Percentiles rank a stretch among this genome's conserved stretches.
Evolutionary conservation across 2,113 vertebrate species (phyloP).

Genomic region (Seriola aureovittata): DNA sequence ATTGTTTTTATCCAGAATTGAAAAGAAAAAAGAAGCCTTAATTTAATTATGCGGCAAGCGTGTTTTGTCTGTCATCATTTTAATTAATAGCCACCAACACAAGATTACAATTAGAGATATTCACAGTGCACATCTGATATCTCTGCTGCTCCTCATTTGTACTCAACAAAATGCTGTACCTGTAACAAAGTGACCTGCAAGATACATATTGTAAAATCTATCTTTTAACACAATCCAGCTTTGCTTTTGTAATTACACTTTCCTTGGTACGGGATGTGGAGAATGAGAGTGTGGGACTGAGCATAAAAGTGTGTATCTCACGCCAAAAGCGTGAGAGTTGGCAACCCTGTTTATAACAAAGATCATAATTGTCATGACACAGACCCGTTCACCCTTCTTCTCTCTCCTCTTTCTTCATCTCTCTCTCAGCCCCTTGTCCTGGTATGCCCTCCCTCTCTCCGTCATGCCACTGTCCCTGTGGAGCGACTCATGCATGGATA

Average conservation of each 20-base stretch:
- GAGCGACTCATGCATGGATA: conserved; percentile 75
- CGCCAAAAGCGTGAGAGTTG: conserved; percentile 58
- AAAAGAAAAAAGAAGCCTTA: background rate
- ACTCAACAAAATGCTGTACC: background rate
- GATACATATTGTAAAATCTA: background rate
- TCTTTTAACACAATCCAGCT: background rate
- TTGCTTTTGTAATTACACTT: conserved; percentile 1
- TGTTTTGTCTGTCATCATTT: background rate
- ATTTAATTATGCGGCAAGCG: too few relatives aligned
- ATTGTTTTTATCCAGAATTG: background rate
- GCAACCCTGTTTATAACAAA: conserved; percentile 59
- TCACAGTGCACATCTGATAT: background rate
- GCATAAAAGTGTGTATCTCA: conserved; percentile 26
- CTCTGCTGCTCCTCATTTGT: background rate
- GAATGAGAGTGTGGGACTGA: conserved; percentile 17
- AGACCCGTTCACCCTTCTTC: conserved; percentile 48
- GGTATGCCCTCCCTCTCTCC: conserved; percentile 64
- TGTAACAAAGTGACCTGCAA: background rate
- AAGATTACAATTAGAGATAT: background rate
- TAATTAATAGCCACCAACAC: background rate
- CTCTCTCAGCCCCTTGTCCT: conserved; percentile 61
- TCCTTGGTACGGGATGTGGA: background rate
- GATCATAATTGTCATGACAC: conserved; percentile 71
- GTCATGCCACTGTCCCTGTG: conserved; percentile 61
- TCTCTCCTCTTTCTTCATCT: conserved; percentile 16